These are phyloP conservation scores for Pogonomyrmex barbatus DNA, from an alignment of 1,140 invertebrate species.

Conservation along the genomic window DNA sequence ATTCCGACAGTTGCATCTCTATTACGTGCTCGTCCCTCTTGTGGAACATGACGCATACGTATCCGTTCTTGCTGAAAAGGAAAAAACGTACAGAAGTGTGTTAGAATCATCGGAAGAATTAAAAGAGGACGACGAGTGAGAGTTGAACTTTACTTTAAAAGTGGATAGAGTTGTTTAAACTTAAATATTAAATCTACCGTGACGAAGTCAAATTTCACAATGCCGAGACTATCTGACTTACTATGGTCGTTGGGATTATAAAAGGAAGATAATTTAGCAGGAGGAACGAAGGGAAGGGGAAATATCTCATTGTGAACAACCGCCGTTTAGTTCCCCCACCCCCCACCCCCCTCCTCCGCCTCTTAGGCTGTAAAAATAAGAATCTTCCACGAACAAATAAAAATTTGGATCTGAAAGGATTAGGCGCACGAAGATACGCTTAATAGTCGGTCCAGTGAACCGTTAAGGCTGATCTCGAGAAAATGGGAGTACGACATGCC, in stretches of 20 bases:
- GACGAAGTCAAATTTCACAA: constrained; percentile 5
- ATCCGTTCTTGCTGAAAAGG: constrained; percentile 86
- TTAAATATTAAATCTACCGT: not conserved
- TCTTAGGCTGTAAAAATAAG: constrained; percentile 18
- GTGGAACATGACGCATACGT: constrained; percentile 87
- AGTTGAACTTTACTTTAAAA: not conserved
- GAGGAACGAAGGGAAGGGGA: not conserved
- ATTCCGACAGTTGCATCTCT: constrained; percentile 87
- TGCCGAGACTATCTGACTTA: not conserved
- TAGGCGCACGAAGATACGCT: constrained; percentile 53
- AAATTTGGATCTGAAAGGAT: constrained; percentile 55
- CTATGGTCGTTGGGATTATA: not conserved
- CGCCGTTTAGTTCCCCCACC: not conserved
- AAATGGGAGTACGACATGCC: constrained; percentile 11
- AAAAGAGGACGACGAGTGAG: not conserved
- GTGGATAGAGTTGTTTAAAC: not conserved
- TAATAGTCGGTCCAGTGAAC: constrained; percentile 65
- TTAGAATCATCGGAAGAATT: constrained; percentile 28
- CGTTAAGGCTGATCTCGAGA: constrained; percentile 65
- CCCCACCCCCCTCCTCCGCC: too few species aligned
- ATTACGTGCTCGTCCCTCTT: constrained; percentile 87
- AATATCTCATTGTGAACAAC: constrained; percentile 14
- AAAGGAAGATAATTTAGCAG: not conserved
- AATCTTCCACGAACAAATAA: constrained; percentile 35
- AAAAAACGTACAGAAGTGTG: constrained; percentile 3